phyloP scores from a whole-genome alignment of 2,888 invertebrate species.

The Drosophila phalerata region DNA sequence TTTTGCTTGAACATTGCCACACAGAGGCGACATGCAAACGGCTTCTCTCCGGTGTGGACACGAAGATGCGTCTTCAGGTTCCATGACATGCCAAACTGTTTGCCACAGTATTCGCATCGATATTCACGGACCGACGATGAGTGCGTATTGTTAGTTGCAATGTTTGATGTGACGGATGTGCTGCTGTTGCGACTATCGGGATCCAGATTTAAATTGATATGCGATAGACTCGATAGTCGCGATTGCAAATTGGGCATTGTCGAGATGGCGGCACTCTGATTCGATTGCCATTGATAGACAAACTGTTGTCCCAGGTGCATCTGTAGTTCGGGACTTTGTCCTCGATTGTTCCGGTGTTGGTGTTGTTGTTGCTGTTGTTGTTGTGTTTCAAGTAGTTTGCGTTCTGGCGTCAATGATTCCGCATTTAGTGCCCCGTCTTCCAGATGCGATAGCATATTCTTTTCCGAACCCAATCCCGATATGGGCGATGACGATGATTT shows the following conservation, averaged over 20 bases:
- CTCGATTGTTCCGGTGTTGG: slow-evolving; percentile 84
- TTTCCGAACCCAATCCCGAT: slow-evolving; percentile 86
- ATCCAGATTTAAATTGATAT: slow-evolving; percentile 73
- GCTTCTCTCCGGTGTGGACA: slow-evolving; percentile 95
- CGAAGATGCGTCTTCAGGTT: slow-evolving; percentile 95
- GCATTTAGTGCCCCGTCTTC: slow-evolving; percentile 80
- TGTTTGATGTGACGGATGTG: slow-evolving; percentile 46
- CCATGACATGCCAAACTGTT: slow-evolving; percentile 97
- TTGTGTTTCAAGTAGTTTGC: slow-evolving; percentile 80
- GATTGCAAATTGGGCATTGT: slow-evolving; percentile 81
- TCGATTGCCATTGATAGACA: slow-evolving; percentile 85
- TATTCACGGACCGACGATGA: slow-evolving; percentile 93
- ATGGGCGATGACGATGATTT: slow-evolving; percentile 91
- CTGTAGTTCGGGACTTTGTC: slow-evolving; percentile 89
- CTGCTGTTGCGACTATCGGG: slow-evolving; percentile 69
- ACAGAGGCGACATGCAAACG: slow-evolving; percentile 94
- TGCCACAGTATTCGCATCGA: slow-evolving; percentile 95
- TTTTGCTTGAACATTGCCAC: slow-evolving; percentile 97
- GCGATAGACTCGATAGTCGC: slow-evolving; percentile 79
- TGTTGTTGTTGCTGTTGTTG: slow-evolving; percentile 45
- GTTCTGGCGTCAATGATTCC: slow-evolving; percentile 80
- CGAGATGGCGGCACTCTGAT: slow-evolving; percentile 81
- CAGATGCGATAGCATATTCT: slow-evolving; percentile 80
- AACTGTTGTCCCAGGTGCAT: slow-evolving; percentile 87
- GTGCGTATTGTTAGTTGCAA: slow-evolving; percentile 76